Conservation (phyloP, 2,797 vertebrate species). For the Tarsius wallacei region DNA sequence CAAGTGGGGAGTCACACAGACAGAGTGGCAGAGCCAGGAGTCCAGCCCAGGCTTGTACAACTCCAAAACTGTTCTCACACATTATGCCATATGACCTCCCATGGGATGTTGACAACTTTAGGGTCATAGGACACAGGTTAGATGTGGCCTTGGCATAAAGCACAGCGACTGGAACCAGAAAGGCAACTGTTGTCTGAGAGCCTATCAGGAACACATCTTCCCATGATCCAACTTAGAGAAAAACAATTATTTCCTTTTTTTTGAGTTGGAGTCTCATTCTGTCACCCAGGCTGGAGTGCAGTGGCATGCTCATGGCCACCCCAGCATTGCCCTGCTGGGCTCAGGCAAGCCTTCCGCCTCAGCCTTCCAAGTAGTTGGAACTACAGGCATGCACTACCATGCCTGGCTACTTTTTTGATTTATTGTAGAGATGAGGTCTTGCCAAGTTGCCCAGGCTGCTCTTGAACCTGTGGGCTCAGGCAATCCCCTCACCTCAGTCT, state of each 20-base stretch:
- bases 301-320: too few relatives aligned
- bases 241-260: background rate
- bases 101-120: background rate
- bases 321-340: too few relatives aligned
- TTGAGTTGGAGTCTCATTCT: too few relatives aligned
- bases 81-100: accelerated
- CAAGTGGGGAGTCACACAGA: background rate
- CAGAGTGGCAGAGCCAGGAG: background rate
- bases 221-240: background rate
- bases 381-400: too few relatives aligned
- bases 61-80: accelerated
- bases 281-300: too few relatives aligned
- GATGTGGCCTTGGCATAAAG: background rate
- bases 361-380: too few relatives aligned
- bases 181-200: background rate
- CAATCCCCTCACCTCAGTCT: too few relatives aligned
- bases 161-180: background rate
- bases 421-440: too few relatives aligned
- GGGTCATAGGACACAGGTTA: background rate
- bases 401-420: too few relatives aligned
- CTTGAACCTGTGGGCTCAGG: too few relatives aligned
- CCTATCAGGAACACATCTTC: background rate
- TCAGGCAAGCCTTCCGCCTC: too few relatives aligned
- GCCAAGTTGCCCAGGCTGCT: too few relatives aligned
- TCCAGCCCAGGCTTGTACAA: background rate